Percentiles rank a stretch among this genome's conserved stretches.
These are phyloP conservation scores for Macaria notata DNA, from an alignment of 2,888 invertebrate genomes.

Conservation along the genomic window DNA sequence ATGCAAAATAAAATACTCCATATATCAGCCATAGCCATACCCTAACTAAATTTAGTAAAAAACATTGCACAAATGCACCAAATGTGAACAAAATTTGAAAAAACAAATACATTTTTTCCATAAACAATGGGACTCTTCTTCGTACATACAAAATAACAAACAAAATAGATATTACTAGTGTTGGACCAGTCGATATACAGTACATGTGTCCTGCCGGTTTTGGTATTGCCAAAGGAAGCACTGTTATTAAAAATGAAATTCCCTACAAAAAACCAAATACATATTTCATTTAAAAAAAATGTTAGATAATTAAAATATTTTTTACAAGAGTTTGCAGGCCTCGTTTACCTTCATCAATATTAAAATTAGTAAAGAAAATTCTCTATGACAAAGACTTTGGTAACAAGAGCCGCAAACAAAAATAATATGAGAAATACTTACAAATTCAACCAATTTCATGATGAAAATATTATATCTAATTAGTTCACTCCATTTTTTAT, in stretches of 20 bases:
- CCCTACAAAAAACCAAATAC: conserved; percentile 61
- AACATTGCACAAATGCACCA: conserved; percentile 75
- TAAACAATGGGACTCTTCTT: conserved; percentile 69
- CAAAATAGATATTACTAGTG: conserved; percentile 66
- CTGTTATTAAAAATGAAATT: conserved; percentile 56
- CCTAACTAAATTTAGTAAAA: conserved; percentile 64
- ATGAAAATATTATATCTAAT: conserved; percentile 75
- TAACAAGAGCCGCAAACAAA: no score
- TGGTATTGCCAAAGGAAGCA: conserved; percentile 58
- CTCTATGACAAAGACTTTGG: no score
- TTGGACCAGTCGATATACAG: conserved; percentile 74
- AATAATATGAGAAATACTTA: conserved; percentile 49
- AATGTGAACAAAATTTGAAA: conserved; percentile 77
- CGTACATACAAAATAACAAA: conserved; percentile 69
- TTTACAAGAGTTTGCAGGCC: no score
- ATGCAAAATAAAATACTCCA: conserved; percentile 66
- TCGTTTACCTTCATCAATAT: no score
- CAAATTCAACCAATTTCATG: conserved; percentile 76
- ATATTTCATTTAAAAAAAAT: conserved; percentile 18
- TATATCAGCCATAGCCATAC: conserved; percentile 73
- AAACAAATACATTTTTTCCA: conserved; percentile 78
- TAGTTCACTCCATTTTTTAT: conserved; percentile 73
- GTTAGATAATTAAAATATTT: no score
- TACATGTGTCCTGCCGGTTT: conserved; percentile 74
- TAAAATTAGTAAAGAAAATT: no score